A percentile compares a stretch with the other conserved stretches of the same genome.
Evolutionary conservation across 2,888 invertebrate genomes (phyloP).

Genomic region (Lydus trimaculatus): DNA sequence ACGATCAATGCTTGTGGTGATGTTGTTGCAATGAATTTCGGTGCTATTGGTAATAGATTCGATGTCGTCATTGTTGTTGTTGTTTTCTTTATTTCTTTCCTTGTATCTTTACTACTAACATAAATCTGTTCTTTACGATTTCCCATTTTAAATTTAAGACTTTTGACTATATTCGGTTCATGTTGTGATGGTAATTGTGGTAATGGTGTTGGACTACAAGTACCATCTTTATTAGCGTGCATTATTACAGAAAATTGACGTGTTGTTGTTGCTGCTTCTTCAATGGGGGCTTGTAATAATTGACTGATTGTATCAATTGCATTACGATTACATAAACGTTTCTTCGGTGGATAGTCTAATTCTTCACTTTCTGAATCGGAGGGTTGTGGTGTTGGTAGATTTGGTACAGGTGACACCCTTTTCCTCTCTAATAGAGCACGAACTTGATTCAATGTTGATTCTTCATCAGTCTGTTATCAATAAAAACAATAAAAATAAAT

Average conservation of each 20-base stretch:
- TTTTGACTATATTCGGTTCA: slow-evolving; percentile 71
- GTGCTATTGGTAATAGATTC: slow-evolving; percentile 53
- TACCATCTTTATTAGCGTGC: slow-evolving; percentile 83
- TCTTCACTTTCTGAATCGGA: slow-evolving; percentile 78
- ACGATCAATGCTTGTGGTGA: slow-evolving; percentile 57
- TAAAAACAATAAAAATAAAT: slow-evolving; percentile 22
- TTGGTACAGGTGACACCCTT: slow-evolving; percentile 41
- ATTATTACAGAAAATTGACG: slow-evolving; percentile 80
- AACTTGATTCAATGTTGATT: slow-evolving; percentile 41
- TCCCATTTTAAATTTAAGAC: slow-evolving; percentile 76
- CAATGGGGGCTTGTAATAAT: slow-evolving; percentile 67
- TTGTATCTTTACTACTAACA: slow-evolving; percentile 45
- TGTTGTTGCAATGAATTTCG: slow-evolving; percentile 56
- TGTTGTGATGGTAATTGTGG: slow-evolving; percentile 43
- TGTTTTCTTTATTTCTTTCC: slow-evolving; percentile 40
- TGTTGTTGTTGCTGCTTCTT: slow-evolving; percentile 27
- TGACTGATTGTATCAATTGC: slow-evolving; percentile 66
- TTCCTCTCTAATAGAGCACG: slow-evolving; percentile 47
- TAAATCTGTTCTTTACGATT: slow-evolving; percentile 67
- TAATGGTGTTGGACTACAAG: slow-evolving; percentile 59
- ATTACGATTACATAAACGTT: slow-evolving; percentile 65
- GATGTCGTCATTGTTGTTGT: neutral
- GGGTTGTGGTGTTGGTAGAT: slow-evolving; percentile 77
- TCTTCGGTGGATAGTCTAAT: slow-evolving; percentile 64
- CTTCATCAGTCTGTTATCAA: slow-evolving; percentile 21